Conservation (phyloP, 2,888 invertebrate species). For the Orthonevra nobilis region DNA sequence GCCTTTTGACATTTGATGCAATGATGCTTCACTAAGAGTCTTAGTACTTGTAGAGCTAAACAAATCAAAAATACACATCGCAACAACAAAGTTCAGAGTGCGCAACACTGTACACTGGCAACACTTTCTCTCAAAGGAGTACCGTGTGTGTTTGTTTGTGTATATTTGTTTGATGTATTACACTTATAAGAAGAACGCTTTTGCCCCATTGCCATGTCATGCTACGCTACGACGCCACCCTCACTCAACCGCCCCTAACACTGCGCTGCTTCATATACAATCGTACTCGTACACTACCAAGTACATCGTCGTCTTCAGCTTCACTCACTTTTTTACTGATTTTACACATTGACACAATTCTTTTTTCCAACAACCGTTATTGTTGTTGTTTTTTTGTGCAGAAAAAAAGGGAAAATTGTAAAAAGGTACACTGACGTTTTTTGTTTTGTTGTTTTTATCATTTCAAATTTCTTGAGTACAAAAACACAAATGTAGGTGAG, state of each 20-base stretch:
- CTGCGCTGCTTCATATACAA: constrained; percentile 43
- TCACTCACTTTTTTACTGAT: constrained; percentile 64
- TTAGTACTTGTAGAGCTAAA: constrained; percentile 4
- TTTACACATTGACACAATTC: constrained; percentile 70
- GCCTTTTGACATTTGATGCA: constrained; percentile 28
- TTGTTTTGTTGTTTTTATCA: constrained; percentile 30
- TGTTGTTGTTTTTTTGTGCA: constrained; percentile 40
- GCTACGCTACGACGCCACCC: too few species aligned
- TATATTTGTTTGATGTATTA: constrained; percentile 63
- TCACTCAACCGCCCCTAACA: constrained; percentile 50
- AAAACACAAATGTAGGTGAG: constrained; percentile 12
- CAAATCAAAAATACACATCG: not conserved
- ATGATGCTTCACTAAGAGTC: constrained; percentile 12
- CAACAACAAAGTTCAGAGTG: constrained; percentile 1
- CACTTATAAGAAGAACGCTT: constrained; percentile 57
- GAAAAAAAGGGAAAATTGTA: constrained; percentile 37
- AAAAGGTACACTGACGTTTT: constrained; percentile 59
- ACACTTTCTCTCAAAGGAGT: constrained; percentile 49
- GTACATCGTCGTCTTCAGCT: constrained; percentile 66
- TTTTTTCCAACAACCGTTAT: too few species aligned
- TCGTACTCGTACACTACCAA: too few species aligned
- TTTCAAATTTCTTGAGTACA: constrained; percentile 48
- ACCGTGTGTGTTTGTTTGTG: constrained; percentile 50
- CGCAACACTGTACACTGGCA: constrained; percentile 51
- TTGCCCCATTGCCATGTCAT: too few species aligned